These are phyloP conservation scores for Chamaetylas fuelleborni DNA, from an alignment of 2,113 vertebrate genomes.

Conservation along the genomic window DNA sequence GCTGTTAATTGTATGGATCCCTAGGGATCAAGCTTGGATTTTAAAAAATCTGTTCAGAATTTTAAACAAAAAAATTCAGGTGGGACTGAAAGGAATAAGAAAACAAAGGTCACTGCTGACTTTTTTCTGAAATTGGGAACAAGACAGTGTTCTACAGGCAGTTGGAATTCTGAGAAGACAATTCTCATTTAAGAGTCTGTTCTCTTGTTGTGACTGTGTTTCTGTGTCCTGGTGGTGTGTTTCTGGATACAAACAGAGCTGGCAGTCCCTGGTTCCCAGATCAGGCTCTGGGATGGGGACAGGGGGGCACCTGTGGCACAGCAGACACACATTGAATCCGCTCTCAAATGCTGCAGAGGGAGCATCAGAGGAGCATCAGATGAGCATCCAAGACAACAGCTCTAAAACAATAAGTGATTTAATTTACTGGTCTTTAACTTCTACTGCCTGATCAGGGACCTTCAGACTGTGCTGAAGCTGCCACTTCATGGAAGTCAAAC, in stretches of 20 bases:
- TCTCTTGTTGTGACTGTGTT: neutral
- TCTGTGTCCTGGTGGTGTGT: neutral
- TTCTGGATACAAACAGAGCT: neutral
- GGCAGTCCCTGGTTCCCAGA: neutral
- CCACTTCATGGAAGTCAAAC: neutral
- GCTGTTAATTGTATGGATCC: neutral
- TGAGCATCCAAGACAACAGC: neutral
- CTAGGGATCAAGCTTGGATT: neutral
- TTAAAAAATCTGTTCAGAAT: neutral
- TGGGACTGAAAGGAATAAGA: neutral
- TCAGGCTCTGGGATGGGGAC: neutral
- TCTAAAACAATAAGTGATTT: neutral
- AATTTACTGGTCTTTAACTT: neutral
- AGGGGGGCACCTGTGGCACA: neutral
- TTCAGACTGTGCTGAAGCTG: neutral
- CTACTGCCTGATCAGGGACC: neutral
- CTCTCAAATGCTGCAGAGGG: neutral
- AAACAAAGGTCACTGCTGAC: neutral
- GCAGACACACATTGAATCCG: neutral
- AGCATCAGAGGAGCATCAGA: neutral
- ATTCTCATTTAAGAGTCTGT: neutral
- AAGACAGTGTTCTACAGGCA: neutral
- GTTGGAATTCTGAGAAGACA: neutral
- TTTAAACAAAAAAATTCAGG: neutral
- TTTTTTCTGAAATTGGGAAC: neutral